phyloP scores from a whole-genome alignment of 2,888 invertebrate genomes.

The Lepidocyrtoides sp. region DNA sequence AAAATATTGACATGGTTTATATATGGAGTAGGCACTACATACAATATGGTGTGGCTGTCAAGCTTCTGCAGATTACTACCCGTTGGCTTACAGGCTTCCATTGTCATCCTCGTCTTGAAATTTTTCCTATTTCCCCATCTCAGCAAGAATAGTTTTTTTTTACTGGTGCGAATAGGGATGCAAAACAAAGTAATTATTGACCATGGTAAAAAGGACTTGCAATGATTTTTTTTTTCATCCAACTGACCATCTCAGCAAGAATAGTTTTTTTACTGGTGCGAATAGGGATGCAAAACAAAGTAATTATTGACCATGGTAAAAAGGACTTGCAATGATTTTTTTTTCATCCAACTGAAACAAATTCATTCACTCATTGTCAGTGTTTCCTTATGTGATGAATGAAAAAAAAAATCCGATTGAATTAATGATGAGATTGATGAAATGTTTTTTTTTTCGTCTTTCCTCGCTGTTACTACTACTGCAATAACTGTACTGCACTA shows the following conservation, averaged over 20 bases:
- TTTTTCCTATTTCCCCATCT: neutral
- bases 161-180: neutral
- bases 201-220: too few relatives aligned
- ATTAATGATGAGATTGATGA: constrained; percentile 27
- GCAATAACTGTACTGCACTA: too few relatives aligned
- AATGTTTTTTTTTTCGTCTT: neutral
- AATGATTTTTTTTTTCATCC: too few relatives aligned
- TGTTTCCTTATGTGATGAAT: too few relatives aligned
- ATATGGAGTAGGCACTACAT: constrained; percentile 17
- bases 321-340: too few relatives aligned
- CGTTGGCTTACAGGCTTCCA: constrained; percentile 31
- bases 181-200: too few relatives aligned
- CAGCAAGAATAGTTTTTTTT: neutral
- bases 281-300: neutral
- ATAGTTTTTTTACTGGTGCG: neutral
- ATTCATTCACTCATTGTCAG: neutral
- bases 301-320: too few relatives aligned
- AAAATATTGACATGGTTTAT: constrained; percentile 73
- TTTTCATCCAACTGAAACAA: neutral
- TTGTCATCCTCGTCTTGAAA: constrained; percentile 35
- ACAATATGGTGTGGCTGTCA: neutral
- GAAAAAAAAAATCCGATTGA: constrained; percentile 49
- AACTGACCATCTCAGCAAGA: neutral
- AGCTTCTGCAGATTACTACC: constrained; percentile 16
- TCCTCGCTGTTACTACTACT: too few relatives aligned